phyloP scores from a whole-genome alignment of 2,113 vertebrate genomes.

The Chionomys nivalis region DNA sequence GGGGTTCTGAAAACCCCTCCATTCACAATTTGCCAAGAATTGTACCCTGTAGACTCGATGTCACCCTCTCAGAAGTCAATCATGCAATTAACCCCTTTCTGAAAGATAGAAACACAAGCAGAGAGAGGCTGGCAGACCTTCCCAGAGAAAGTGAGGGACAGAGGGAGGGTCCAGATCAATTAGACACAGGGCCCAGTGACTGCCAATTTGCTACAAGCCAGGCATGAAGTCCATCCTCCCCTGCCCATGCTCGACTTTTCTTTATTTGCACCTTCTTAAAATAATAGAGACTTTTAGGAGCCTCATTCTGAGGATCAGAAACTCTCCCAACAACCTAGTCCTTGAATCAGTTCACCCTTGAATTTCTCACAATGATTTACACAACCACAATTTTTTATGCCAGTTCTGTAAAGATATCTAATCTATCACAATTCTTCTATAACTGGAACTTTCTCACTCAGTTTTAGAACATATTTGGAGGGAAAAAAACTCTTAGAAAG shows the following conservation, averaged over 20 bases:
- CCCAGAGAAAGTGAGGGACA: no score
- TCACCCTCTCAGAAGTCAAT: not conserved
- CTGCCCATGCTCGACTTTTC: accelerated
- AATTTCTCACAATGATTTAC: not conserved
- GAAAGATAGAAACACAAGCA: not conserved
- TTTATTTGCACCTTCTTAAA: not conserved
- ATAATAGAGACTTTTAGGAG: not conserved
- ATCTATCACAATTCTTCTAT: not conserved
- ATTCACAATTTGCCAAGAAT: accelerated
- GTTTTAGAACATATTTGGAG: not conserved
- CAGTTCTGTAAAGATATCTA: not conserved
- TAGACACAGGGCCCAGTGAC: accelerated
- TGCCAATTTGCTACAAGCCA: not conserved
- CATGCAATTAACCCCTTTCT: accelerated
- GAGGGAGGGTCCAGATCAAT: accelerated
- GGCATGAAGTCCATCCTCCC: not conserved
- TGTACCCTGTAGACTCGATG: accelerated
- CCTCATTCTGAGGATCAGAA: accelerated
- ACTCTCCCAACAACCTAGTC: accelerated
- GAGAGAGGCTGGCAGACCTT: accelerated
- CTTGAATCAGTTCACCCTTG: accelerated
- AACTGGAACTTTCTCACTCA: not conserved
- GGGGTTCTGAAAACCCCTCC: accelerated
- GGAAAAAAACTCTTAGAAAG: not conserved
- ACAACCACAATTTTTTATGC: accelerated